phyloP scores from a whole-genome alignment of 1,140 invertebrate species.

The Phymastichus coffea region DNA sequence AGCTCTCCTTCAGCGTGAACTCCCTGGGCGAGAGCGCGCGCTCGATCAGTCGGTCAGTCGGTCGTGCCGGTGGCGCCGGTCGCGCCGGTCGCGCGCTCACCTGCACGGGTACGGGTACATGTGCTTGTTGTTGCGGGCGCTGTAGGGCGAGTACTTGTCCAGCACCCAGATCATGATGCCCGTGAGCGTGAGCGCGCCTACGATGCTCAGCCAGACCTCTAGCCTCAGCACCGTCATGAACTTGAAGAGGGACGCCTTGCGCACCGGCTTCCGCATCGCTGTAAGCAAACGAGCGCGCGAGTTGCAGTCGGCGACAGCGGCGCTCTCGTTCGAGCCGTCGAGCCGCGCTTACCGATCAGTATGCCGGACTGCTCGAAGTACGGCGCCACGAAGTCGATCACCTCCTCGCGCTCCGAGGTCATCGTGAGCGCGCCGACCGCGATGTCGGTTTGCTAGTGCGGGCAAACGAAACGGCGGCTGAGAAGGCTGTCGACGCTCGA shows the following conservation, averaged over 20 bases:
- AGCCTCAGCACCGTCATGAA: conserved; percentile 87
- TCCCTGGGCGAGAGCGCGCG: conserved; percentile 59
- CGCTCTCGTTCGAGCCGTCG: background rate
- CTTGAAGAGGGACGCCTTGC: conserved; percentile 84
- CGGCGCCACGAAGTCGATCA: conserved; percentile 88
- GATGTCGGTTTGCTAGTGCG: conserved; percentile 84
- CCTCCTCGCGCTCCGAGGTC: conserved; percentile 91
- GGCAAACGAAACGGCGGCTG: too few relatives aligned
- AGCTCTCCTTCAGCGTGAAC: conserved; percentile 85
- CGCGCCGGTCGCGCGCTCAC: conserved; percentile 58
- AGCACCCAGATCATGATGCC: conserved; percentile 85
- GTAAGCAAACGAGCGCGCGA: conserved; percentile 35
- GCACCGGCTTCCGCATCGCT: conserved; percentile 83
- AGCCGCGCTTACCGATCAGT: conserved; percentile 66
- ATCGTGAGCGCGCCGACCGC: conserved; percentile 84
- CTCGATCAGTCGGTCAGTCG: too few relatives aligned
- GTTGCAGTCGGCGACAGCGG: conserved; percentile 3
- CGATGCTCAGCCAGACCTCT: conserved; percentile 87
- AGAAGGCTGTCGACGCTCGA: background rate
- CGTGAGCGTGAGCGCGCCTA: conserved; percentile 78
- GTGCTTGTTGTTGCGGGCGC: conserved; percentile 78
- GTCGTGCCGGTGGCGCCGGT: too few relatives aligned
- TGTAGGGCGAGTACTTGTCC: conserved; percentile 88
- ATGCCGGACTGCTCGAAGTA: conserved; percentile 90
- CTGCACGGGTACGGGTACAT: conserved; percentile 81